Conservation (phyloP, 2,113 vertebrate genomes). For the Sminthopsis crassicaudata region DNA sequence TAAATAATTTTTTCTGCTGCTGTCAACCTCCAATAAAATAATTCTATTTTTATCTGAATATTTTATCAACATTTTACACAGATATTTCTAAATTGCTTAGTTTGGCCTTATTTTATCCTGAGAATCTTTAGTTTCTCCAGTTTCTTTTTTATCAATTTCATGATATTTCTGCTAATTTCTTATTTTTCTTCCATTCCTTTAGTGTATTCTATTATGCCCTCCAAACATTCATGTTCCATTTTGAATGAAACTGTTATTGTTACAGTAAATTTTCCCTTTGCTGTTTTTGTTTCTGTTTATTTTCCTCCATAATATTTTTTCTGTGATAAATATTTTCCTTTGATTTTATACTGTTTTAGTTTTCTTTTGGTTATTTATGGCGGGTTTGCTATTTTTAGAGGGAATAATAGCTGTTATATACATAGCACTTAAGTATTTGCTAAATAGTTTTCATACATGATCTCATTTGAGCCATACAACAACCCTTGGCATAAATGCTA, state of each 20-base stretch:
- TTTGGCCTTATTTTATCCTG: neutral
- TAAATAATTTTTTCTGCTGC: neutral
- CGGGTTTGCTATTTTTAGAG: neutral
- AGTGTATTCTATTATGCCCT: neutral
- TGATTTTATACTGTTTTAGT: neutral
- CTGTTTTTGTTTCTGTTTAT: neutral
- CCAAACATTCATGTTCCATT: neutral
- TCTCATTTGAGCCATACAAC: neutral
- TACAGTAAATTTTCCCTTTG: neutral
- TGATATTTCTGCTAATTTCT: neutral
- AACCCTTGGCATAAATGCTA: neutral
- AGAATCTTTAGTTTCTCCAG: neutral
- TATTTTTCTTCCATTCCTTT: neutral
- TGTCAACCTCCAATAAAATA: neutral
- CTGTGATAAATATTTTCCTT: neutral
- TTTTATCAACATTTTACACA: neutral
- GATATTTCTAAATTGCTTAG: neutral
- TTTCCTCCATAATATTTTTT: neutral
- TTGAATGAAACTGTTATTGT: neutral
- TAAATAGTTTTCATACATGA: neutral
- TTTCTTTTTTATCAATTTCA: neutral
- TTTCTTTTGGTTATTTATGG: neutral
- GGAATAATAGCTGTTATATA: neutral
- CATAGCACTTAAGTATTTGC: neutral
- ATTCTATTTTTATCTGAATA: neutral